Evolutionary conservation across 2,888 invertebrate genomes (phyloP), one percentile per base, ranked within the genome.

Genomic region (Eupsilia transversa): DNA sequence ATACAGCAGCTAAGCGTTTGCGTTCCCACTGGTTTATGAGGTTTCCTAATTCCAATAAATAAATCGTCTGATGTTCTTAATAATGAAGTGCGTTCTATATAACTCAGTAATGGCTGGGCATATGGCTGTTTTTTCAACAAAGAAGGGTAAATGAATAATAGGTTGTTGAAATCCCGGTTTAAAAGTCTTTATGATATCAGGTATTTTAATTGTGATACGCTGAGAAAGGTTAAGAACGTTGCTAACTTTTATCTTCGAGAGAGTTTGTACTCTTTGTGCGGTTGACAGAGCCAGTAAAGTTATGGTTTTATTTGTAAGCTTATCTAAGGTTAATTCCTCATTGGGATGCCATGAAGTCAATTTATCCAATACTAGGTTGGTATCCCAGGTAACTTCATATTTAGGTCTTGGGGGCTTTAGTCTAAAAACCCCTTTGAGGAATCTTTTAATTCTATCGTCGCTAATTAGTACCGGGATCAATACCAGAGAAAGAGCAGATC

Each of bases 101-200:
- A 63, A 30, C 30, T 12, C 12, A 43, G 43, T 30, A 43, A 43
- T 49, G 10, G 49, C 65, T 35, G 64, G 49, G 49, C 33, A 49
- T 23, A 65, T 35, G 17, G 33, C 17, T 17, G 17, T 17, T 49
- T 65, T 65, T 33, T 49, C 17, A n/a, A 9, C n/a, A 33, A 65
- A 65, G 3, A 64, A 64, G 7, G 33, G 33, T 65, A n/a, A 35
- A 35, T 49, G 3, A 49, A 35, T 33, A 35, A 49, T 49, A 33
- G n/a, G n/a, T 65, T 65, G 49, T 65, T 65, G n/a, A 49, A 49
- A 49, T 35, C 64, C 33, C 9, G 30, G 33, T 17, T n/a, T 49
- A 27, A n/a, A n/a, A n/a, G n/a, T n/a, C 52, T n/a, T 12, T 3
- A n/a, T n/a, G n/a, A 49, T 49, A 49, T 49, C 52, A 2, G 4